These are phyloP conservation scores for Chloroclystis v-ata DNA, from an alignment of 2,888 invertebrate species.

Conservation along the genomic window DNA sequence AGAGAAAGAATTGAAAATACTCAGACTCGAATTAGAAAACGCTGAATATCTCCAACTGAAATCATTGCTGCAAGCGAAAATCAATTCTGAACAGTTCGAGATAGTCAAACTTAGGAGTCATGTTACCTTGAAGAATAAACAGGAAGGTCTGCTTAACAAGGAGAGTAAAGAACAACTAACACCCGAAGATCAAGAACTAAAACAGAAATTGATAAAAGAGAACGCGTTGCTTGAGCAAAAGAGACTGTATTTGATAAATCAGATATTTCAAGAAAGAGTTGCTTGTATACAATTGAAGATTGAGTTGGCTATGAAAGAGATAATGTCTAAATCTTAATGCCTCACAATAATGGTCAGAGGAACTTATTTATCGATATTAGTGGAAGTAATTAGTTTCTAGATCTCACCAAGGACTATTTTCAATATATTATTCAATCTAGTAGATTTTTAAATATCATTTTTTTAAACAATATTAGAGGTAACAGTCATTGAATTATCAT, in stretches of 20 bases:
- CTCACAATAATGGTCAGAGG: too few species aligned
- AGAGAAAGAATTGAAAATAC: conserved; percentile 76
- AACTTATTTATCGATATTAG: too few species aligned
- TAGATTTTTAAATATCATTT: too few species aligned
- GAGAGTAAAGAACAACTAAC: conserved; percentile 58
- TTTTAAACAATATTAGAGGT: too few species aligned
- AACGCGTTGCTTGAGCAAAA: conserved; percentile 83
- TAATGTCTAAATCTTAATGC: conserved; percentile 63
- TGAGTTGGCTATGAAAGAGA: conserved; percentile 80
- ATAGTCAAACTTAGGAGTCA: conserved; percentile 81
- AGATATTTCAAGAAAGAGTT: conserved; percentile 84
- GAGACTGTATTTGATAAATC: conserved; percentile 81
- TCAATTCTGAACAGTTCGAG: conserved; percentile 85
- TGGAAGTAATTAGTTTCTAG: too few species aligned
- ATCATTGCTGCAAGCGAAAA: conserved; percentile 82
- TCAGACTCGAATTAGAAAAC: conserved; percentile 81
- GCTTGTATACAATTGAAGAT: conserved; percentile 85
- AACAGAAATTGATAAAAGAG: conserved; percentile 75
- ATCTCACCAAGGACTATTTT: too few species aligned
- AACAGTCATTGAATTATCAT: too few species aligned
- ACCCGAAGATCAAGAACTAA: conserved; percentile 62
- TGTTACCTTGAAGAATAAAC: conserved; percentile 70
- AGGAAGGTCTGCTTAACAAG: conserved; percentile 52
- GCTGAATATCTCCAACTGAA: conserved; percentile 83
- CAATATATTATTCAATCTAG: too few species aligned